Percentiles rank a stretch among this genome's conserved stretches.
Evolutionary conservation across 2,888 invertebrate genomes (phyloP).

Genomic region (Cryptosula pallasiana): DNA sequence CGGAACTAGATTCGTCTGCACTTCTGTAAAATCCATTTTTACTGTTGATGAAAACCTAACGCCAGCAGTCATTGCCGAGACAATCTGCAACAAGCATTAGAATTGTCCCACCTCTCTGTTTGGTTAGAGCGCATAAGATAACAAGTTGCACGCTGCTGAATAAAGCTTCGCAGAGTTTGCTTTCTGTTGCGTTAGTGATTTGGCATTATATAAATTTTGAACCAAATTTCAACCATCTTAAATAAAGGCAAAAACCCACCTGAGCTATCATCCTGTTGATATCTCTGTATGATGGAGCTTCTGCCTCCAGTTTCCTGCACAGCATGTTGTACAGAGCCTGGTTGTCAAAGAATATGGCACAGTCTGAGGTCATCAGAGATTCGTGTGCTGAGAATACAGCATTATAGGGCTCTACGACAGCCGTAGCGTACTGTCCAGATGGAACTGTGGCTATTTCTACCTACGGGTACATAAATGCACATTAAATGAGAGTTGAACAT

Average conservation of each 20-base stretch:
- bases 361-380: conserved; percentile 26
- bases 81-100: neutral
- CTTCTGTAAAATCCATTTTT: conserved; percentile 26
- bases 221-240: too few relatives aligned
- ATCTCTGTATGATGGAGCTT: conserved; percentile 26
- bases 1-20: conserved; percentile 29
- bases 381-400: conserved; percentile 26
- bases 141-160: too few relatives aligned
- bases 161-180: too few relatives aligned
- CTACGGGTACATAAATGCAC: too few relatives aligned
- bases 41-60: conserved; percentile 2
- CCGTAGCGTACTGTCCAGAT: conserved; percentile 25
- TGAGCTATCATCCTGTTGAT: conserved; percentile 28
- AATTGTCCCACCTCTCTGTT: too few relatives aligned
- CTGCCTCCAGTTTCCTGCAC: conserved; percentile 23
- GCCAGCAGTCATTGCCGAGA: conserved; percentile 14
- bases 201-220: too few relatives aligned
- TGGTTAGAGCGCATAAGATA: too few relatives aligned
- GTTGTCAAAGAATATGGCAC: conserved; percentile 28
- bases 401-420: conserved; percentile 29
- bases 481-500: too few relatives aligned
- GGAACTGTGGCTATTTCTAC: conserved; percentile 21
- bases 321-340: conserved; percentile 27
- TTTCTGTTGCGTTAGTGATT: too few relatives aligned
- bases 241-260: too few relatives aligned